A percentile compares a stretch with the other conserved stretches of the same genome.
Conservation (phyloP, 1,140 invertebrate species). For the Drusus annulatus region DNA sequence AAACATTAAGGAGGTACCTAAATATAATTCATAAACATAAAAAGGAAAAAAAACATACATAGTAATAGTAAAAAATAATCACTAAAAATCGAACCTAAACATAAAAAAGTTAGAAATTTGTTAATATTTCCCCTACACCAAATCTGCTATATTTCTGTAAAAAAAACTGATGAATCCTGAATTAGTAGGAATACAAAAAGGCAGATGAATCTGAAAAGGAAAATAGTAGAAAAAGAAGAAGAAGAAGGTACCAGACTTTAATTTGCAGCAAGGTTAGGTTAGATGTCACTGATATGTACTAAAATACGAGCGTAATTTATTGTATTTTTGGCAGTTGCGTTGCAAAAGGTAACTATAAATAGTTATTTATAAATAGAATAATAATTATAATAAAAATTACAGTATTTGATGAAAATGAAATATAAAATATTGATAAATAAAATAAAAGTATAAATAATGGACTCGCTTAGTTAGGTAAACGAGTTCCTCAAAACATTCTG, state of each 20-base stretch:
- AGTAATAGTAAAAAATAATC: no score
- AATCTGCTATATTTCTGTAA: neutral
- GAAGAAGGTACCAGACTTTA: conserved; percentile 47
- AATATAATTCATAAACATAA: no score
- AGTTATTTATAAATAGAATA: neutral
- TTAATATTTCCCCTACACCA: no score
- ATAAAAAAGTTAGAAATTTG: neutral
- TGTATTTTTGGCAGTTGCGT: conserved; percentile 28
- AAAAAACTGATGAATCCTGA: conserved; percentile 12
- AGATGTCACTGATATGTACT: conserved; percentile 27
- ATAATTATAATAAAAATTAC: neutral
- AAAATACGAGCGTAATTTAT: conserved; percentile 16
- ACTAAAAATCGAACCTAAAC: no score
- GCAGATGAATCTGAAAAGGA: conserved; percentile 19
- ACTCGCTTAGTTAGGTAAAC: no score
- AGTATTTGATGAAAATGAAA: no score
- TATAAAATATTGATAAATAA: no score
- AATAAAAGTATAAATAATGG: no score
- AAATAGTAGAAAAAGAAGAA: conserved; percentile 33
- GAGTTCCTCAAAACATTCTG: no score
- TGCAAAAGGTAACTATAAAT: neutral
- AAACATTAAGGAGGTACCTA: no score
- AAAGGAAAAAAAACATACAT: no score
- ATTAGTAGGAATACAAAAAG: conserved; percentile 4
- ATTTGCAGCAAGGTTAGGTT: conserved; percentile 53